phyloP scores from a whole-genome alignment of 2,113 vertebrate genomes.

The Edolisoma coerulescens region DNA sequence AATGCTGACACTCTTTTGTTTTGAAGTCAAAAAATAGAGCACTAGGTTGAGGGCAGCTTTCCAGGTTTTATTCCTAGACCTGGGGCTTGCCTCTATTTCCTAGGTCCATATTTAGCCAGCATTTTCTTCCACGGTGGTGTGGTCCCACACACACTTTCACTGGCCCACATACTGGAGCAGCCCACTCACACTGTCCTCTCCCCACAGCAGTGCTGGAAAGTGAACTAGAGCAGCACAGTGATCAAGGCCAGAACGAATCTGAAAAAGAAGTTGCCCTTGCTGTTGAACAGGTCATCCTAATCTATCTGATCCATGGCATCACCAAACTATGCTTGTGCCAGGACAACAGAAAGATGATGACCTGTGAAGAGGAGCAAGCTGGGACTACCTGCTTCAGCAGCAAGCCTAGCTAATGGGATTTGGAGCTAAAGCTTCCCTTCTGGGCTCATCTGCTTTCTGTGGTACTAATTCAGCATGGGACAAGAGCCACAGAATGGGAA shows the following conservation, averaged over 20 bases:
- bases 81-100: neutral
- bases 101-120: neutral
- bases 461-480: neutral
- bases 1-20: neutral
- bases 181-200: neutral
- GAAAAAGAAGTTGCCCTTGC: neutral
- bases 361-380: neutral
- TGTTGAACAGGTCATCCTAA: neutral
- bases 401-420: neutral
- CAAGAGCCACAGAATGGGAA: neutral
- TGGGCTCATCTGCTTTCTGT: neutral
- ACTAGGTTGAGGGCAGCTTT: neutral
- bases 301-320: neutral
- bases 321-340: neutral
- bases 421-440: neutral
- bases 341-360: neutral
- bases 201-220: neutral
- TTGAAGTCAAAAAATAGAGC: neutral
- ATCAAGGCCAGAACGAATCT: neutral
- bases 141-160: neutral
- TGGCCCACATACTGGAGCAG: neutral
- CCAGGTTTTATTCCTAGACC: slow-evolving; percentile 11
- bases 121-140: neutral
- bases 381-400: neutral
- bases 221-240: neutral